These are phyloP conservation scores for Hedychridium roseum DNA, from an alignment of 2,888 invertebrate species.

Conservation along the genomic window DNA sequence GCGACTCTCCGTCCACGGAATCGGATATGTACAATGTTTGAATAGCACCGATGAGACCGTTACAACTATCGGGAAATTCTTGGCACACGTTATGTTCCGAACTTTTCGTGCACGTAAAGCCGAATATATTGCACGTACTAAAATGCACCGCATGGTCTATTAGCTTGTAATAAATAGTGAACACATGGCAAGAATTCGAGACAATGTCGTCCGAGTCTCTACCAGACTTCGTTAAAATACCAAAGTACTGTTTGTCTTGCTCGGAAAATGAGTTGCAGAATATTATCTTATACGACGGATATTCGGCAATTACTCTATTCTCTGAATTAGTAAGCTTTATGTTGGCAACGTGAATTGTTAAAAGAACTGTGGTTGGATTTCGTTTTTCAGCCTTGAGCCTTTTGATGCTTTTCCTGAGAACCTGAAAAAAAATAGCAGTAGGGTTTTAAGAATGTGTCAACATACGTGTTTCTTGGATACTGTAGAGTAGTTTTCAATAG, in stretches of 20 bases:
- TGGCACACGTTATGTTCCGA: conserved; percentile 81
- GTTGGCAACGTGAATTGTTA: conserved; percentile 83
- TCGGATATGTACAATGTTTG: conserved; percentile 66
- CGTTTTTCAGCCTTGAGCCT: conserved; percentile 89
- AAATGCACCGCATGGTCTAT: conserved; percentile 83
- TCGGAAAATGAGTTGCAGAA: conserved; percentile 92
- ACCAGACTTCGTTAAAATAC: conserved; percentile 86
- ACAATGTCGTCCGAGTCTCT: conserved; percentile 66
- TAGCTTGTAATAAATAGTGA: conserved; percentile 89
- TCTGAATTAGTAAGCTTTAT: conserved; percentile 81
- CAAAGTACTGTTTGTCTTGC: conserved; percentile 91
- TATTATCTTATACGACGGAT: conserved; percentile 84
- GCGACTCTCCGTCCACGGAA: conserved; percentile 48
- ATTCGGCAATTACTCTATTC: conserved; percentile 84
- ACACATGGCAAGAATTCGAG: conserved; percentile 93
- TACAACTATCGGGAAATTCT: conserved; percentile 90
- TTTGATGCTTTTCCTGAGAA: conserved; percentile 87
- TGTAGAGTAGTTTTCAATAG: no score
- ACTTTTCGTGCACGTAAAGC: conserved; percentile 84
- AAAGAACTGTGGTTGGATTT: conserved; percentile 82
- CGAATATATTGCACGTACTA: conserved; percentile 83
- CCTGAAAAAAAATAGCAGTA: conserved; percentile 64
- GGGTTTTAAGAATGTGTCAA: no score
- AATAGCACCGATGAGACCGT: conserved; percentile 69
- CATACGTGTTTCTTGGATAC: no score